A percentile compares a stretch with the other conserved stretches of the same genome.
phyloP scores from a whole-genome alignment of 2,113 vertebrate species.

The Benitochromis conjunctus region DNA sequence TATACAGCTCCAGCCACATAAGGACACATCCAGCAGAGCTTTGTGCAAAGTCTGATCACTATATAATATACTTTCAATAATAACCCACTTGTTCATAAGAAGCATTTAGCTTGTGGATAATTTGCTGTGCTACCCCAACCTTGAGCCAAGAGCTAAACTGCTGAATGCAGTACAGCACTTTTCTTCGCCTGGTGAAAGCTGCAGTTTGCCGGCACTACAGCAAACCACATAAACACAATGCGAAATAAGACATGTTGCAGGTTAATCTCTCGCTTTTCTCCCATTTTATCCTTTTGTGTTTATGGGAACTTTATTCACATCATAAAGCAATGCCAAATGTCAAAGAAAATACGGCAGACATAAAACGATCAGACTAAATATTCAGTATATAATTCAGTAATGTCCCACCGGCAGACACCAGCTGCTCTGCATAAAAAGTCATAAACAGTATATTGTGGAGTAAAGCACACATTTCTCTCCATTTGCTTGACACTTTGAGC shows the following conservation, averaged over 20 bases:
- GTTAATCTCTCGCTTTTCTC: not conserved
- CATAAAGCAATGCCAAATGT: not conserved
- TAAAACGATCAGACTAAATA: not conserved
- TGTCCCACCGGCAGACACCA: not conserved
- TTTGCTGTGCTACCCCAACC: not conserved
- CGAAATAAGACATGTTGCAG: not conserved
- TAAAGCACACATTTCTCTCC: not conserved
- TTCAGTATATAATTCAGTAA: slow-evolving; percentile 12
- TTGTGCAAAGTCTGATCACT: not conserved
- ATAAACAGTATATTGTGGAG: not conserved
- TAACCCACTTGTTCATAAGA: not conserved
- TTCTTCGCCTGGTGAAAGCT: rapidly evolving
- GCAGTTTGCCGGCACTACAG: not conserved
- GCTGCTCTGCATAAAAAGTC: slow-evolving; percentile 5
- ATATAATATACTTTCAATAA: not conserved
- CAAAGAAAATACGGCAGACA: not conserved
- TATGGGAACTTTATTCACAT: not conserved
- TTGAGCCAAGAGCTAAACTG: not conserved
- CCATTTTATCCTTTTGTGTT: not conserved
- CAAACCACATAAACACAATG: not conserved
- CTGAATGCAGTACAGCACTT: not conserved
- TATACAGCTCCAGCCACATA: not conserved
- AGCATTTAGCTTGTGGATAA: not conserved
- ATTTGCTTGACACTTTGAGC: not conserved
- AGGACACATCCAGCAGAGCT: not conserved